phyloP scores from a whole-genome alignment of 2,888 invertebrate species.

The Petrophora chlorosata region DNA sequence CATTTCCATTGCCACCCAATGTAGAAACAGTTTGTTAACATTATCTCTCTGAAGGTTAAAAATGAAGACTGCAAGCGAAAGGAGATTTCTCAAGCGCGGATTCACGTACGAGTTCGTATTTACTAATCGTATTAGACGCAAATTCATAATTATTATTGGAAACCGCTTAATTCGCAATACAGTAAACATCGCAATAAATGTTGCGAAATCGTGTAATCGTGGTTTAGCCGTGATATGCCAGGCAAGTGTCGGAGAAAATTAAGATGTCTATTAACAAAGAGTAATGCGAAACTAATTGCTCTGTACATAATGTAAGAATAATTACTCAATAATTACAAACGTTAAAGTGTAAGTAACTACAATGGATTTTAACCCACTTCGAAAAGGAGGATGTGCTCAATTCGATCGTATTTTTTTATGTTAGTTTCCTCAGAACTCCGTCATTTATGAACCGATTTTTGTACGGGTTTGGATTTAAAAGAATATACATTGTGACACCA shows the following conservation, averaged over 20 bases:
- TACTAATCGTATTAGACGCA: constrained; percentile 27
- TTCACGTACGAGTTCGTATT: constrained; percentile 13
- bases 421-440: too few species aligned
- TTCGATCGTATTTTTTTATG: too few species aligned
- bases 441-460: too few species aligned
- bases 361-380: too few species aligned
- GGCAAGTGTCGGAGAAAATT: neutral
- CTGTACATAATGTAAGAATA: neutral
- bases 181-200: constrained; percentile 2
- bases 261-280: neutral
- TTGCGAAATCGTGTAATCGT: neutral
- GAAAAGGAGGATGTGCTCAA: too few species aligned
- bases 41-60: neutral
- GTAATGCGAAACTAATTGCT: neutral
- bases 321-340: neutral
- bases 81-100: constrained; percentile 10
- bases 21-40: neutral
- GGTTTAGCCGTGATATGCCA: neutral
- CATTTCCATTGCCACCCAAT: too few species aligned
- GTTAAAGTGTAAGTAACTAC: too few species aligned
- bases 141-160: constrained; percentile 22
- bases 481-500: too few species aligned
- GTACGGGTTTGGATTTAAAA: too few species aligned
- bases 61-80: constrained; percentile 21
- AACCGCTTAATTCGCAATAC: constrained; percentile 14